Conservation (phyloP, 2,888 invertebrate species). For the Pristionchus mayeri region DNA sequence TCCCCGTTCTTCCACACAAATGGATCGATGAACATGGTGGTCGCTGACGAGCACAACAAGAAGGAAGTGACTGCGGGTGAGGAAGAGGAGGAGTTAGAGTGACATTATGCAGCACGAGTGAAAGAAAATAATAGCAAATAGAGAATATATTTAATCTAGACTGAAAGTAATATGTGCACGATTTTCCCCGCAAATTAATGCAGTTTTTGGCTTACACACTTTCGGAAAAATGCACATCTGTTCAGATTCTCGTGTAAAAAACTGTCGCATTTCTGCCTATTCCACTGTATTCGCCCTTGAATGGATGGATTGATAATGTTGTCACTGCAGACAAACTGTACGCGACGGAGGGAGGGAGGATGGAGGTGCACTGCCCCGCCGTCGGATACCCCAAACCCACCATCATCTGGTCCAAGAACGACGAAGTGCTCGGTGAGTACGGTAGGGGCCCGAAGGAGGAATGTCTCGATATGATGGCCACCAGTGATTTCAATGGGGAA, state of each 20-base stretch:
- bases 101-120: too few relatives aligned
- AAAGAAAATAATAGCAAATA: too few relatives aligned
- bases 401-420: constrained; percentile 68
- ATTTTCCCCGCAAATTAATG: too few relatives aligned
- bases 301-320: not conserved
- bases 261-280: too few relatives aligned
- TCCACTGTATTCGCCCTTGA: too few relatives aligned
- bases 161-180: too few relatives aligned
- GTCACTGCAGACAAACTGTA: not conserved
- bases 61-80: constrained; percentile 45
- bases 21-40: constrained; percentile 57
- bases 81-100: not conserved
- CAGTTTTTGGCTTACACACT: too few relatives aligned
- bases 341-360: constrained; percentile 52
- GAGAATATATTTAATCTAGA: too few relatives aligned
- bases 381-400: constrained; percentile 65
- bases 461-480: not conserved
- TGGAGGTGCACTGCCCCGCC: constrained; percentile 64
- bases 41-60: constrained; percentile 32
- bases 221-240: too few relatives aligned
- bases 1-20: constrained; percentile 68
- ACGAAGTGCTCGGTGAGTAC: constrained; percentile 59
- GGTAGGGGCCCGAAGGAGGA: not conserved
- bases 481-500: too few relatives aligned
- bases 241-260: too few relatives aligned